Conservation (phyloP, 2,888 invertebrate genomes). For the Druceiella hillmani region DNA sequence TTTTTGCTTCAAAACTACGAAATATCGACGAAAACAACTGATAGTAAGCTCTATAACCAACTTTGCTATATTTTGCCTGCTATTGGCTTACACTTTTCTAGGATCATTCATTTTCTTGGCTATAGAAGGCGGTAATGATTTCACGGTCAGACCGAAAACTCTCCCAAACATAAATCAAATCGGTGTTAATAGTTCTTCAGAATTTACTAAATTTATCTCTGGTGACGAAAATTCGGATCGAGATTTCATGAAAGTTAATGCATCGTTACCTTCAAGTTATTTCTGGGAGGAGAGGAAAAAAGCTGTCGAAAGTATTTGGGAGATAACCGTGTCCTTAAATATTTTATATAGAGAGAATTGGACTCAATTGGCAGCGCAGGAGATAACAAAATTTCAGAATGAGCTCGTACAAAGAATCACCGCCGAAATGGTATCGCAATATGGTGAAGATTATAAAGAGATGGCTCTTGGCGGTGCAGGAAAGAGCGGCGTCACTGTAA, state of each 20-base stretch:
- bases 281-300: constrained; percentile 47
- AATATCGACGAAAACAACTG: constrained; percentile 54
- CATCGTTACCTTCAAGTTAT: no score
- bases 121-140: constrained; percentile 66
- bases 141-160: constrained; percentile 46
- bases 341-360: constrained; percentile 87
- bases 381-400: constrained; percentile 78
- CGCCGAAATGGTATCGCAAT: constrained; percentile 66
- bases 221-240: no score
- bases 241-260: no score
- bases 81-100: constrained; percentile 72
- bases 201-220: no score
- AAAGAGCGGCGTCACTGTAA: constrained; percentile 37
- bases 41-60: constrained; percentile 74
- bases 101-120: constrained; percentile 81
- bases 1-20: constrained; percentile 52
- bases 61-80: constrained; percentile 73
- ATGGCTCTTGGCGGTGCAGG: constrained; percentile 48
- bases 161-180: constrained; percentile 47
- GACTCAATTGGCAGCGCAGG: constrained; percentile 75
- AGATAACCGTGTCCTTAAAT: constrained; percentile 81
- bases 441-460: constrained; percentile 49
- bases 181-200: no score
- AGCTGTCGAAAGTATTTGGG: constrained; percentile 88
- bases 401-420: constrained; percentile 74